Evolutionary conservation across 2,888 invertebrate genomes (phyloP).

Genomic region (Polietes domitor): DNA sequence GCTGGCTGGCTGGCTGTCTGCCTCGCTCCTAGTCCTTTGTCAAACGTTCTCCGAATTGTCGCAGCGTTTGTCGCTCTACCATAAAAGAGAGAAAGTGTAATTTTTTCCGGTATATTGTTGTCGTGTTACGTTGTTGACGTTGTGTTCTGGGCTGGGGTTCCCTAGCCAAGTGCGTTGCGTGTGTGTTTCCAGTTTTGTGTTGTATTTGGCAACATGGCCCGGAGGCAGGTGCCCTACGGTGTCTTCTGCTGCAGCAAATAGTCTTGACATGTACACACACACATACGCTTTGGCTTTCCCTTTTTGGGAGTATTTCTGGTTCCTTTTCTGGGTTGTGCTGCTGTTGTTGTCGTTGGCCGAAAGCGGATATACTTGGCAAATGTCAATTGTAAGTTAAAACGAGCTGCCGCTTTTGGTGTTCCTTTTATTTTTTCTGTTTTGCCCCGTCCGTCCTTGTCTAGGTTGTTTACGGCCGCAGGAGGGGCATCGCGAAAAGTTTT

Average conservation of each 20-base stretch:
- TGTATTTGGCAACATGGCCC: neutral
- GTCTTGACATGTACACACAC: neutral
- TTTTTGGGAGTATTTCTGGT: neutral
- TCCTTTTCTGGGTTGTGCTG: neutral
- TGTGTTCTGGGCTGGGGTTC: neutral
- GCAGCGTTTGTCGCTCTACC: conserved; percentile 27
- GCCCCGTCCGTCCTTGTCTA: neutral
- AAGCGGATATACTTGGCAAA: conserved; percentile 64
- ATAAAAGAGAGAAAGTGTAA: conserved; percentile 60
- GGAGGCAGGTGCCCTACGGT: conserved; percentile 30
- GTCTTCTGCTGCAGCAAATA: neutral
- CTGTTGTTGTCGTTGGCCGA: conserved; percentile 23
- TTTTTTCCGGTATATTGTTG: conserved; percentile 57
- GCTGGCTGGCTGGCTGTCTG: neutral
- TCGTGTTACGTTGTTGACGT: conserved; percentile 1
- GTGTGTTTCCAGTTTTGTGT: neutral
- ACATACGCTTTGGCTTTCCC: neutral
- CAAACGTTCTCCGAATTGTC: conserved; percentile 59
- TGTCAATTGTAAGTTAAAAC: conserved; percentile 64
- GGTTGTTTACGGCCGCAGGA: neutral
- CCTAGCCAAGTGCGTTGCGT: conserved; percentile 26
- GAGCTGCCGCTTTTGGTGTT: conserved; percentile 38
- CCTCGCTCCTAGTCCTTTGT: neutral
- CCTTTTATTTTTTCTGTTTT: neutral
- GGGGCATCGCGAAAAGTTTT: neutral